A percentile compares a stretch with the other conserved stretches of the same genome.
Evolutionary conservation across 2,797 vertebrate genomes (phyloP).

Genomic region (Hydrophis major): DNA sequence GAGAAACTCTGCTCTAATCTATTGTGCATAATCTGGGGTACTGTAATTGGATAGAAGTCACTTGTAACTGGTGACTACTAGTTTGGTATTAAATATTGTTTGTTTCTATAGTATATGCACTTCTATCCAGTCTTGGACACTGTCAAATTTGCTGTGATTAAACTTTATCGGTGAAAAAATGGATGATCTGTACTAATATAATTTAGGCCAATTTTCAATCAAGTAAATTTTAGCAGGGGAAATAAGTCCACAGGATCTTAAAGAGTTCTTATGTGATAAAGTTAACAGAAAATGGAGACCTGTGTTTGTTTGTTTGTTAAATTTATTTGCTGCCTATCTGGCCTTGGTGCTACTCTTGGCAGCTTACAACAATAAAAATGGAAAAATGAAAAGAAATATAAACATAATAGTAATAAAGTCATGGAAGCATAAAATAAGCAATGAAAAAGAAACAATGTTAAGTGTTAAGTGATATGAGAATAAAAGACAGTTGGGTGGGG

Average conservation of each 20-base stretch:
- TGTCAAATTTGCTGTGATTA: background rate
- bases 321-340: background rate
- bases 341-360: background rate
- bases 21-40: background rate
- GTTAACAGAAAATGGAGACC: background rate
- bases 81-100: background rate
- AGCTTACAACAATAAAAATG: background rate
- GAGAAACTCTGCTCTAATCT: background rate
- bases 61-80: background rate
- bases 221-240: background rate
- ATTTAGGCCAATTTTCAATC: background rate
- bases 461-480: background rate
- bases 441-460: background rate
- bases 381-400: background rate
- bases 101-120: background rate
- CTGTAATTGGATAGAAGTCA: background rate
- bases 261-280: background rate
- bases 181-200: background rate
- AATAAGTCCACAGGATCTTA: background rate
- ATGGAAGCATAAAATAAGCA: background rate
- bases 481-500: background rate
- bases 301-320: background rate
- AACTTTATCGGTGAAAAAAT: background rate
- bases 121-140: background rate
- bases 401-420: background rate